Conservation (phyloP, 1,140 invertebrate species). For the Aphelenchoides fujianensis region DNA sequence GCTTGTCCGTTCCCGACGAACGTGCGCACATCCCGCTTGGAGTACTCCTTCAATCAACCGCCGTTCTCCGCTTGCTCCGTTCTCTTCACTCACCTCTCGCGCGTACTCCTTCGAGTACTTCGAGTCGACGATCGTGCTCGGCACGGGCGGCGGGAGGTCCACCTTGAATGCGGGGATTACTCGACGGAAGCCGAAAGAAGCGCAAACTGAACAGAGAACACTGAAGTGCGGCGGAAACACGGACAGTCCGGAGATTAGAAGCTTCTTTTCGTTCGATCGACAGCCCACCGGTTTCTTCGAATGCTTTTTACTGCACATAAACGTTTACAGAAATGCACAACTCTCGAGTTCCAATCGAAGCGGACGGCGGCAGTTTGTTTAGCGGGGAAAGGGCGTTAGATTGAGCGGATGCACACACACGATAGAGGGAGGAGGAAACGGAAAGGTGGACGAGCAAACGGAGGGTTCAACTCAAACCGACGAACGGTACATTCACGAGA, state of each 20-base stretch:
- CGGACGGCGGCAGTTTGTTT: no score
- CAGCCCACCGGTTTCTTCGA: no score
- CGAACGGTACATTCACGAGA: neutral
- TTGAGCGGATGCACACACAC: neutral
- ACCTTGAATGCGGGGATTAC: conserved; percentile 3
- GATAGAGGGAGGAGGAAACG: neutral
- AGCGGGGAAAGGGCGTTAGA: neutral
- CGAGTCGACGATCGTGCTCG: conserved; percentile 6
- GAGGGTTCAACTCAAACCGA: neutral
- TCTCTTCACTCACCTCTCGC: conserved; percentile 21
- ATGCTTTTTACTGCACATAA: no score
- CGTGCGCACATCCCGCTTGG: conserved; percentile 43
- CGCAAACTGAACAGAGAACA: conserved; percentile 21
- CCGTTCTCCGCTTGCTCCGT: neutral
- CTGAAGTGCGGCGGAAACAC: no score
- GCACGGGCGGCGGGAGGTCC: neutral
- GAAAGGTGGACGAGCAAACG: neutral
- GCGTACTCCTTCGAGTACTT: conserved; percentile 35
- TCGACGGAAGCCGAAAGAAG: neutral
- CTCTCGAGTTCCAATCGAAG: no score
- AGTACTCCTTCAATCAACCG: conserved; percentile 26
- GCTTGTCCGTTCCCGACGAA: conserved; percentile 3
- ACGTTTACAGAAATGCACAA: no score
- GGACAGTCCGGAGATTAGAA: no score
- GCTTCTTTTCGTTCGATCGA: no score